These are phyloP conservation scores for Forficula auricularia DNA, from an alignment of 1,140 invertebrate species.

Conservation along the genomic window DNA sequence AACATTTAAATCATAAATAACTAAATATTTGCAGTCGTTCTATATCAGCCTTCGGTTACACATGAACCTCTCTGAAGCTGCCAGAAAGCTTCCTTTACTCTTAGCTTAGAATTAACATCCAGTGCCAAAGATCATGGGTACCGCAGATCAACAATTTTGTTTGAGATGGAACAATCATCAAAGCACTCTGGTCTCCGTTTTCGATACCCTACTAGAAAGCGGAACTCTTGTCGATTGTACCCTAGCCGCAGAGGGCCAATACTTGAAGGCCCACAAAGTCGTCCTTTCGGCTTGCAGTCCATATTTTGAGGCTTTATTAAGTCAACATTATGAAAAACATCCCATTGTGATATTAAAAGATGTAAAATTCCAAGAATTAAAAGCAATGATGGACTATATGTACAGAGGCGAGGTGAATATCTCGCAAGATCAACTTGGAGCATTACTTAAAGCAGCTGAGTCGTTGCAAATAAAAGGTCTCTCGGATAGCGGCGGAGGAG, in stretches of 20 bases:
- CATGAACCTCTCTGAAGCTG: too few species aligned
- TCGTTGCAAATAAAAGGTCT: conserved; percentile 81
- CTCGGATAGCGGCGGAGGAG: conserved; percentile 54
- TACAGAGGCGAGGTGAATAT: conserved; percentile 88
- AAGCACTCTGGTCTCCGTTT: conserved; percentile 76
- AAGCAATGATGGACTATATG: conserved; percentile 88
- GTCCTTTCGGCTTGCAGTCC: conserved; percentile 86
- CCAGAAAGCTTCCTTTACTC: too few species aligned
- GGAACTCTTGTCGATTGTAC: conserved; percentile 85
- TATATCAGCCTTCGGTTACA: too few species aligned
- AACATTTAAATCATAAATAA: too few species aligned
- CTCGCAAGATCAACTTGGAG: conserved; percentile 74
- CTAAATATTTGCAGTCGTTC: too few species aligned
- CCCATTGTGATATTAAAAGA: conserved; percentile 82
- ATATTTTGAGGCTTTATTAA: conserved; percentile 78
- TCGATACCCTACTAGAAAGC: conserved; percentile 76
- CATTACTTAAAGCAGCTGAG: conserved; percentile 75
- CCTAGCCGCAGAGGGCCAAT: conserved; percentile 76
- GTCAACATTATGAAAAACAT: conserved; percentile 76
- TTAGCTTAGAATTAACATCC: too few species aligned
- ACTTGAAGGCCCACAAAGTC: conserved; percentile 81
- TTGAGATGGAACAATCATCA: conserved; percentile 89
- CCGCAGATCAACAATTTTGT: conserved; percentile 84
- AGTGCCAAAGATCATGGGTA: too few species aligned
- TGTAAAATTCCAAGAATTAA: conserved; percentile 75